Percentiles rank a stretch among this genome's conserved stretches.
phyloP scores from a whole-genome alignment of 2,113 vertebrate species.

The Notarius lentiginosus region DNA sequence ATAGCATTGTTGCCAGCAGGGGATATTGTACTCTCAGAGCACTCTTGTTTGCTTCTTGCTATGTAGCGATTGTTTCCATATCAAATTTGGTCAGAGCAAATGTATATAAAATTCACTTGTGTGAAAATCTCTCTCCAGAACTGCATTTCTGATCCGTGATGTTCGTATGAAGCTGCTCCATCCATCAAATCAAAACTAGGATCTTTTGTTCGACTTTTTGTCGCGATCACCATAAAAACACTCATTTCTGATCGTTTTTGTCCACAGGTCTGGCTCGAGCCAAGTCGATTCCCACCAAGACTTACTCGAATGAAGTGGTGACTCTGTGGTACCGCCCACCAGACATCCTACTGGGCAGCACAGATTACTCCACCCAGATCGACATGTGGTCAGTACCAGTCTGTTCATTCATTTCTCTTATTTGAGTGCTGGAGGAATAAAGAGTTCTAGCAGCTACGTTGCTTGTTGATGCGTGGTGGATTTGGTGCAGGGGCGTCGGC shows the following conservation, averaged over 20 bases:
- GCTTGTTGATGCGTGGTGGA: neutral
- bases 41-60: no score
- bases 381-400: conserved; percentile 84
- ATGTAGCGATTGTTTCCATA: no score
- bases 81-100: no score
- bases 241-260: neutral
- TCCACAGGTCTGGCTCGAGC: conserved; percentile 82
- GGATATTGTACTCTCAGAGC: no score
- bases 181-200: neutral
- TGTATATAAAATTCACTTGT: no score
- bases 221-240: neutral
- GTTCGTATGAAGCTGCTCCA: no score
- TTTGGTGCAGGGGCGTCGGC: conserved; percentile 80
- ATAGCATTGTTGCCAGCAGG: no score
- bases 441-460: neutral
- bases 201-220: neutral
- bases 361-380: conserved; percentile 89
- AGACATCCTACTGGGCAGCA: conserved; percentile 85
- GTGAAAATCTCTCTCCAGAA: neutral
- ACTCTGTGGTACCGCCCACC: conserved; percentile 91
- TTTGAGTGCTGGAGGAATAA: neutral
- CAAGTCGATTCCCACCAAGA: conserved; percentile 90
- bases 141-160: neutral
- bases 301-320: conserved; percentile 90
- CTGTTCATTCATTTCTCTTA: neutral